Base-by-base conservation (phyloP, 2,888 invertebrate species). In the Leptopilina syphax region DNA sequence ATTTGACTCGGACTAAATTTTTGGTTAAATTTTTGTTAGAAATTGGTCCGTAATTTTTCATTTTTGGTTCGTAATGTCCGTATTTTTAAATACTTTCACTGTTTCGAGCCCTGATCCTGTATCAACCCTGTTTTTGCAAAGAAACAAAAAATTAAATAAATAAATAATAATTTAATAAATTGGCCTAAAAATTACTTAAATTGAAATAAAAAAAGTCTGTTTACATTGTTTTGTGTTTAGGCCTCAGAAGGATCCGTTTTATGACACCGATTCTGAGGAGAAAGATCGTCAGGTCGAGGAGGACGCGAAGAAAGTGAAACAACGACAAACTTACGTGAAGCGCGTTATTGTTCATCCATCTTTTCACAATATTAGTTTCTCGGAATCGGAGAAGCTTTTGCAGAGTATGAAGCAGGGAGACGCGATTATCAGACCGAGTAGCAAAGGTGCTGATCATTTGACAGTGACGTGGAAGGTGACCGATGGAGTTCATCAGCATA, bases 391-490 rank as follows among this genome's bases (percentile, higher is more conserved):
- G 89, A 97, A 97, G 88, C 93, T 98, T 79, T 96, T 99, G 96
- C 95, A 95, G 73, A 95, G 94, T 78, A 96, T 98, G 96, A 98
- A 98, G 84, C 98, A 98, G 92, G 99, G 99, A 1, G 99, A 99
- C 90, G 98, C 97, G 13, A 96, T 99, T 44, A 95, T 99, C 24
- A 93, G 99, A 81, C 99, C 99, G 0, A 99, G 99, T 77, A 98
- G 98, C 91, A 99, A 99, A 93, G 98, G 98, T 65, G 95, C 96
- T 0, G 98, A 99, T 92, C 98, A 98, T 92, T 93, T 99, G 83
- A 99, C 99, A 0, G 98, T 98, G 1, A 99, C 99, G 0, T 99
- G 99, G 99, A 99, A 99, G 92, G 98, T 99, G 1, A 95, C 97
- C 0, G 97, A 98, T 76, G 96, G 96, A 41, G 96, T 99, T 85